These are phyloP conservation scores for Hippolais icterina DNA, from an alignment of 2,113 vertebrate species.

Conservation along the genomic window DNA sequence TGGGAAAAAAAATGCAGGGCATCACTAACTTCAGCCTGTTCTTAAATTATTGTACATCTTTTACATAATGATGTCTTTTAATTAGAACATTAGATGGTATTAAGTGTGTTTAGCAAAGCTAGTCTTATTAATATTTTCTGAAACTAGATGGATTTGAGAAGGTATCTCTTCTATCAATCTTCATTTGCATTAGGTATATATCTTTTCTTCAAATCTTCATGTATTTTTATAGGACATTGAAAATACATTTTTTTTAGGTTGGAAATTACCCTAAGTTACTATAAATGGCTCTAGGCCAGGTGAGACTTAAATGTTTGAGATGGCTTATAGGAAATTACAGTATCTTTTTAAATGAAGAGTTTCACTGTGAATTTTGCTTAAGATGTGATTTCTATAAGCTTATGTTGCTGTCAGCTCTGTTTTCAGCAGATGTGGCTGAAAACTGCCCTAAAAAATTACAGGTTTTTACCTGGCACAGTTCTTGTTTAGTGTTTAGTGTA, in stretches of 20 bases:
- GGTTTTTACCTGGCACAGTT: neutral
- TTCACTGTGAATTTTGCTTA: neutral
- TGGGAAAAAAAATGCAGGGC: neutral
- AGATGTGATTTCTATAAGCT: neutral
- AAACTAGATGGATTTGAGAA: neutral
- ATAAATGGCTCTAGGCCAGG: neutral
- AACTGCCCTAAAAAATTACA: neutral
- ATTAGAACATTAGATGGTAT: neutral
- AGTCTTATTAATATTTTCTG: neutral
- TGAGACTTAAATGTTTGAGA: neutral
- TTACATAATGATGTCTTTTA: neutral
- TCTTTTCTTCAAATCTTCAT: neutral
- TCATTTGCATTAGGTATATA: neutral
- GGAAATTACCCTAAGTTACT: neutral
- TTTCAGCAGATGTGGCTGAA: neutral
- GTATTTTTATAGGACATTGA: neutral
- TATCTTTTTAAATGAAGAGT: neutral
- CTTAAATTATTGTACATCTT: neutral
- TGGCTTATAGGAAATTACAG: neutral
- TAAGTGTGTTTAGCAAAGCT: neutral
- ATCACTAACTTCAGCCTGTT: neutral
- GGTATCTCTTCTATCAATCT: neutral
- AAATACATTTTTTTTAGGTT: neutral
- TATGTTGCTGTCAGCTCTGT: neutral
- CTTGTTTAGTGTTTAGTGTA: neutral